phyloP scores from a whole-genome alignment of 2,113 vertebrate genomes.

The Jacana jacana region DNA sequence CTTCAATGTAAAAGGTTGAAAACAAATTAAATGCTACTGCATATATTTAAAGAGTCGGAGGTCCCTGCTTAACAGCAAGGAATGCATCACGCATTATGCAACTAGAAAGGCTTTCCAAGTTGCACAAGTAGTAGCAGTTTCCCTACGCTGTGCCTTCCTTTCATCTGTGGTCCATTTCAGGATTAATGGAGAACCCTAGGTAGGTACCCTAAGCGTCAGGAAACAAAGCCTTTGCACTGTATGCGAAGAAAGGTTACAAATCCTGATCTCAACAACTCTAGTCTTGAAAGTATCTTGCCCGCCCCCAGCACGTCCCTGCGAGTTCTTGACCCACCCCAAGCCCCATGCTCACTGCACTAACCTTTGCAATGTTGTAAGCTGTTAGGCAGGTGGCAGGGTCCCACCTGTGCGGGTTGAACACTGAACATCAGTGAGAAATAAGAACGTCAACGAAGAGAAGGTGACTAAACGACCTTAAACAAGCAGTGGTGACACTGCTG shows the following conservation, averaged over 20 bases:
- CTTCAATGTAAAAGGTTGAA: neutral
- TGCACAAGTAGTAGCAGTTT: neutral
- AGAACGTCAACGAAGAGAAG: neutral
- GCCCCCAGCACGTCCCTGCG: neutral
- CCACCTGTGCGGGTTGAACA: too few species aligned
- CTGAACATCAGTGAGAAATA: neutral
- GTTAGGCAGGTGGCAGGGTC: neutral
- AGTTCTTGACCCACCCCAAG: neutral
- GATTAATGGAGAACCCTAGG: neutral
- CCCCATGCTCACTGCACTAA: accelerated
- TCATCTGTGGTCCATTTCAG: neutral
- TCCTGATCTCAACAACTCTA: neutral
- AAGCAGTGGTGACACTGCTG: neutral
- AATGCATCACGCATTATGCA: neutral
- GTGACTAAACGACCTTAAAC: neutral
- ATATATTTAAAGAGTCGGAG: neutral
- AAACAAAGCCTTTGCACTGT: neutral
- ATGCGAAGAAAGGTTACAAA: neutral
- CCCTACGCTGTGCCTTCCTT: neutral
- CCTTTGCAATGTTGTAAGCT: neutral
- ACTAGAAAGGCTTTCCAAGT: neutral
- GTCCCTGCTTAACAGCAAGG: neutral
- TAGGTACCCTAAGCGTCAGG: neutral
- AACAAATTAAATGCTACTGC: neutral
- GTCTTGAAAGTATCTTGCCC: neutral